phyloP scores from a whole-genome alignment of 35 echinoderm and acorn worm species.

The Strongylocentrotus purpuratus region DNA sequence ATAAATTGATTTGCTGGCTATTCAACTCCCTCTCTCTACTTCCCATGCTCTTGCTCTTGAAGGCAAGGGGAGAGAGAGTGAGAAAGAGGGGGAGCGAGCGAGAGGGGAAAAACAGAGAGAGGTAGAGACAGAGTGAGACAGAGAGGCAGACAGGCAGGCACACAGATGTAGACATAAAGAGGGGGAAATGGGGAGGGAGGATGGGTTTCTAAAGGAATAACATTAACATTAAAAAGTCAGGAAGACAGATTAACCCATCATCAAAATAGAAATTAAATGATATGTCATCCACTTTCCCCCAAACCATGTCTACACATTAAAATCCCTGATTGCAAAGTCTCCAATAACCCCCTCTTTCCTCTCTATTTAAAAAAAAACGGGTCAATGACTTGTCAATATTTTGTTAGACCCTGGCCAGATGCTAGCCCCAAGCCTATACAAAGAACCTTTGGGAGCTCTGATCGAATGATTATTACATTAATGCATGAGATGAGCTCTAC shows the following conservation, averaged over 20 bases:
- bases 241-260: background rate
- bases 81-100: background rate
- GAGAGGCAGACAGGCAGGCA: background rate
- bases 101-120: background rate
- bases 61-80: background rate
- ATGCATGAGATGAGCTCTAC: background rate
- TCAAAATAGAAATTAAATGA: background rate
- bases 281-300: background rate
- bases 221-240: background rate
- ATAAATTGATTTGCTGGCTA: too few relatives aligned
- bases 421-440: background rate
- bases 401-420: background rate
- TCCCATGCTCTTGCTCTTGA: too few relatives aligned
- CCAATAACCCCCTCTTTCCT: background rate
- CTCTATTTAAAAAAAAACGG: background rate
- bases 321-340: background rate
- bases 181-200: background rate
- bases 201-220: background rate
- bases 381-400: conserved; percentile 6
- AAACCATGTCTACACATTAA: background rate
- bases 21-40: too few relatives aligned
- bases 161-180: background rate
- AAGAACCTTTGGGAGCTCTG: background rate
- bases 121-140: background rate
- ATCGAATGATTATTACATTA: background rate